Evolutionary conservation across 64 coral and sea anemone genomes (phyloP).

Genomic region (Astreopora myriophthalma): DNA sequence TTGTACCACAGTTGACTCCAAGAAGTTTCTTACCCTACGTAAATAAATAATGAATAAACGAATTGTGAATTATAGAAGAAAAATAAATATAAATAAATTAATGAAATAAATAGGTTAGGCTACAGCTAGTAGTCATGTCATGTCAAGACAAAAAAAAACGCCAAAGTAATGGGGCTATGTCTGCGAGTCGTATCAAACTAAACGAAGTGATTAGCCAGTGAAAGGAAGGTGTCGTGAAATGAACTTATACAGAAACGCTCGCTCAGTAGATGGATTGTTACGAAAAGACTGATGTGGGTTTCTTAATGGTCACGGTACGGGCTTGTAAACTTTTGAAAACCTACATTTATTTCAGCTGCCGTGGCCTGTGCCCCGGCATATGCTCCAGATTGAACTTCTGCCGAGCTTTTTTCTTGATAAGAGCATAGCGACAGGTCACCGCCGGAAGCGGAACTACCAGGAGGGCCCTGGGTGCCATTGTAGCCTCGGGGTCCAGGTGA

Average conservation of each 20-base stretch:
- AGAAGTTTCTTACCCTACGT: background rate
- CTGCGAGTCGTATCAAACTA: no score
- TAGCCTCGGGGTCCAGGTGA: background rate
- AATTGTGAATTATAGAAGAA: background rate
- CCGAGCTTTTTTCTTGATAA: background rate
- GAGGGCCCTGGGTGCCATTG: slow-evolving; percentile 13
- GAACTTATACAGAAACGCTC: background rate
- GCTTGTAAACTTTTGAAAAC: background rate
- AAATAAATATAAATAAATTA: background rate
- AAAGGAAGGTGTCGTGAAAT: no score
- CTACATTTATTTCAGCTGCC: background rate
- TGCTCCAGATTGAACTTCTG: accelerated
- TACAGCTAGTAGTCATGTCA: no score
- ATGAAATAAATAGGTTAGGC: no score
- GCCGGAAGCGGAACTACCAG: background rate
- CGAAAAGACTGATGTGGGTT: no score
- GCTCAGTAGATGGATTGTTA: background rate
- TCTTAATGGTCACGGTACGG: no score
- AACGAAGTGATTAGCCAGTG: no score
- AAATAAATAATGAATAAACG: background rate
- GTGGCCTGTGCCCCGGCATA: background rate
- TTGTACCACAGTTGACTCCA: background rate
- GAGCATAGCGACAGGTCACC: background rate
- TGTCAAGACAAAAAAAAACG: no score
- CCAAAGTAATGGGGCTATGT: no score